Base-by-base conservation (phyloP, 2,888 invertebrate genomes). In the Barypeithes pellucidus region DNA sequence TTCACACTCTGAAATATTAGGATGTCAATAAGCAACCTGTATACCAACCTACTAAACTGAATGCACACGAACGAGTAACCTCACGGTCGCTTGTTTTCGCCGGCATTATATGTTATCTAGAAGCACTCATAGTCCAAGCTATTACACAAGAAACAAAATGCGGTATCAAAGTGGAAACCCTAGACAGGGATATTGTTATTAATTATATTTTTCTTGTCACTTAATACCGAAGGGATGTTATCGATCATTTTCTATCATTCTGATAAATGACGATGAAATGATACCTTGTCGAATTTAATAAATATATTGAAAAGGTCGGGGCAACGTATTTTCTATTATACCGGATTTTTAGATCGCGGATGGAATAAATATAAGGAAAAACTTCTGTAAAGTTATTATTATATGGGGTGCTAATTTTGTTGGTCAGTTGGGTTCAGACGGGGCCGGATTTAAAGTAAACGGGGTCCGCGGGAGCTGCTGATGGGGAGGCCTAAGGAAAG, bases 101-200 rank as follows among this genome's bases (percentile, higher is more conserved):
- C 39, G 11, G 12, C 7, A 39, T 11, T 2, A 39, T 16, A 43
- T 16, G 14, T 43, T 20, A 33, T 63, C 63, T 50, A 63, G 1
- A 20, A 11, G n/a, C 18, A 20, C 8, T 14, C 7, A 36, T 36
- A 63, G 63, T 63, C 50, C 50, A 63, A 63, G 63, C n/a, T 29
- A 24, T 50, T 50, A 47, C 16, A 36, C 50, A 63, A 50, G 63
- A 63, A 63, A 63, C 63, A 63, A 63, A 50, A 47, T 50, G 36
- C 36, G 63, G 50, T 50, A 73, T 76, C 73, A 63, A 72, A 61
- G 41, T 73, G 67, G 73, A 73, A 72, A 67, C 67, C 71, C 52
- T 67, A 68, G 73, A 71, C 68, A 65, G 62, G 66, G 71, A 71
- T 73, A 75, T 73, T 75, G 77, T 67, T 72, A 76, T 75, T 77